phyloP scores from a whole-genome alignment of 2,113 vertebrate species.

The Crocuta crocuta region DNA sequence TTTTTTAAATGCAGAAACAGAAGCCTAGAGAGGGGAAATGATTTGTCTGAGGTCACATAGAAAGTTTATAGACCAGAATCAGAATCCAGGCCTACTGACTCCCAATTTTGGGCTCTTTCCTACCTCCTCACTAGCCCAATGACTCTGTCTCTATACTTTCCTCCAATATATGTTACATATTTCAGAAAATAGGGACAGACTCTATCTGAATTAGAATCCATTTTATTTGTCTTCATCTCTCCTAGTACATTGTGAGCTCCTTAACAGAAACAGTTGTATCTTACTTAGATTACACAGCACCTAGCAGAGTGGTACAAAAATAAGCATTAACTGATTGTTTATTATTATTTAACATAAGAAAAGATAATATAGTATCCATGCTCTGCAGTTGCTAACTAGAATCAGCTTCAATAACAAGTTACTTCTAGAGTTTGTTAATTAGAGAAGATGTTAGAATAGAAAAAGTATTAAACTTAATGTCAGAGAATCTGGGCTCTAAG shows the following conservation, averaged over 20 bases:
- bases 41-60: neutral
- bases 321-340: neutral
- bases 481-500: constrained; percentile 34
- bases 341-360: constrained; percentile 41
- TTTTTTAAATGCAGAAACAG: constrained; percentile 4
- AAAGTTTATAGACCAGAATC: neutral
- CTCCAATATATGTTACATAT: neutral
- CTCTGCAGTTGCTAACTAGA: neutral
- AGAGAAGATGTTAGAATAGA: neutral
- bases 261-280: neutral
- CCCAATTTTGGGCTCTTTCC: neutral
- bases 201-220: neutral
- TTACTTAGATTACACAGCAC: neutral
- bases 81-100: neutral
- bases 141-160: neutral
- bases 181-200: neutral
- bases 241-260: neutral
- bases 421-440: neutral
- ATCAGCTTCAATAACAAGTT: neutral
- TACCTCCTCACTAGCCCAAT: neutral
- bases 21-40: neutral
- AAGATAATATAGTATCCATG: constrained; percentile 25
- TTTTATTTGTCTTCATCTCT: neutral
- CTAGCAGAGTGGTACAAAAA: neutral
- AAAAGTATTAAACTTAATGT: constrained; percentile 35